Percentiles rank a stretch among this genome's conserved stretches.
Conservation (phyloP, 2,113 vertebrate genomes). For the Oryctolagus cuniculus region mOryCun1.1 NC_091448.1:35118501-35119000, state of each 20-base stretch:
- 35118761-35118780: conserved; percentile 22
- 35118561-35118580: not conserved
- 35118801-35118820: conserved; percentile 44
- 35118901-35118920: too few species aligned
- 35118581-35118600: not conserved
- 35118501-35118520: not conserved
- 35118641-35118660: conserved; percentile 10
- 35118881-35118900: too few species aligned
- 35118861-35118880: too few species aligned
- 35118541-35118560: not conserved
- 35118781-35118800: not conserved
- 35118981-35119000: too few species aligned
- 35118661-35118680: conserved; percentile 38
- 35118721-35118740: conserved; percentile 26
- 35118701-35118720: conserved; percentile 21
- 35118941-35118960: too few species aligned
- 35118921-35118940: too few species aligned
- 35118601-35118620: not conserved
- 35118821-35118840: conserved; percentile 33
- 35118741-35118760: conserved; percentile 35
- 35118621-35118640: not conserved
- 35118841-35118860: not conserved
- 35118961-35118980: too few species aligned
- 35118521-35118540: not conserved
- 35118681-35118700: conserved; percentile 30